Conservation (phyloP, 2,113 vertebrate species). For the Lichenostomus cassidix region DNA sequence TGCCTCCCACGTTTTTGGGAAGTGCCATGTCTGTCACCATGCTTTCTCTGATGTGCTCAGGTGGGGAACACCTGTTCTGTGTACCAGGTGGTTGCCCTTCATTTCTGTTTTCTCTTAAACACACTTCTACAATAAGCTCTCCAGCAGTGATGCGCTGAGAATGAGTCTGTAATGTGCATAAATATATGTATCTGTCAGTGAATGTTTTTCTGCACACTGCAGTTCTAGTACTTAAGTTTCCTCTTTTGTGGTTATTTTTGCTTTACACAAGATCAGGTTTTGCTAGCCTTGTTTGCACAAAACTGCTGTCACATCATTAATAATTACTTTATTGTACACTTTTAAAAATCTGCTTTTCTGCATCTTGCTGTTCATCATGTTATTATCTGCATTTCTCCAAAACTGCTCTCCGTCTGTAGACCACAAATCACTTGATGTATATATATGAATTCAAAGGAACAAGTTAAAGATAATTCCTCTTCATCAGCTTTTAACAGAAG, state of each 20-base stretch:
- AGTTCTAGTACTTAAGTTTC: neutral
- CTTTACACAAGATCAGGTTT: neutral
- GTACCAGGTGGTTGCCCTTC: neutral
- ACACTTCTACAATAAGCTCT: neutral
- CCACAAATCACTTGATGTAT: accelerated
- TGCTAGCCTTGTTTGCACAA: neutral
- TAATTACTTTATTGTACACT: neutral
- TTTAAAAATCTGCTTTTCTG: neutral
- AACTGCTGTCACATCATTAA: neutral
- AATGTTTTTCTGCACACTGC: neutral
- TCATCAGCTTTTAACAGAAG: neutral
- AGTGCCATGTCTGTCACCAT: neutral
- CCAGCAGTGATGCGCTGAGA: neutral
- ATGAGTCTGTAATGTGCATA: neutral
- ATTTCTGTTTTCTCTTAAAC: neutral
- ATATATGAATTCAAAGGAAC: neutral
- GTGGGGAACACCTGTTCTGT: neutral
- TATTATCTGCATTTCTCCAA: neutral
- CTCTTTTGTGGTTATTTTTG: neutral
- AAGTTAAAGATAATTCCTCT: neutral
- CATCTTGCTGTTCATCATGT: neutral
- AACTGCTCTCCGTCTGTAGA: neutral
- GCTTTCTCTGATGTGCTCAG: neutral
- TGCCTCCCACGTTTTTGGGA: neutral
- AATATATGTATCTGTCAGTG: neutral